Evolutionary conservation across 2,888 invertebrate genomes (phyloP), one percentile per base, ranked within the genome.

Genomic region (Tinea semifulvella): DNA sequence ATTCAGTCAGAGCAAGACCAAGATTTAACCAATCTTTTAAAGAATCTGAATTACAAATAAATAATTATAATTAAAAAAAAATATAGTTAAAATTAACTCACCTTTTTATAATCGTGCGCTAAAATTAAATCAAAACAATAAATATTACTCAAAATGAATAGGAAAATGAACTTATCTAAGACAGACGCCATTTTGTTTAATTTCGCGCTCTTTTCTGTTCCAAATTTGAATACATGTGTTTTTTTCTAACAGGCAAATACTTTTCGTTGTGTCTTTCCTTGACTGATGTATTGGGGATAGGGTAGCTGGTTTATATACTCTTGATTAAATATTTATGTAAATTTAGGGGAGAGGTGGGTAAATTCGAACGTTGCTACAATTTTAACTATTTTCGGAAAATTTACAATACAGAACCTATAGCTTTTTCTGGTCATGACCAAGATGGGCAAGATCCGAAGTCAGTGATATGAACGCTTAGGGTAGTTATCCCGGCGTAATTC

Each of bases 101-200:
- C 36, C 36, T 36, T 36, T 18, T 36, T 36, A 36, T 16, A 36
- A 36, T 36, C 36, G 8, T 18, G 36, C 8, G 36, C 36, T 18
- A 36, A 18, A 18, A 36, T 18, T 16, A 36, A 6, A 6, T 18
- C 10, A 6, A 36, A 16, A 16, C 2, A 16, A 18, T 18, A 36
- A 36, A 17, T 14, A 36, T 18, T 36, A n/a, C 8, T 7, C 5
- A 36, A 2, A 16, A 36, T 18, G 3, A 36, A 18, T 14, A 36
- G n/a, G 7, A 18, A 36, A 36, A 36, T 36, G 18, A n/a, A 16
- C 18, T 36, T 36, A 2, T 36, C 36, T 3, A 31, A 31, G 7
- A 14, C 5, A 26, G 13, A 14, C 31, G 31, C 31, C 31, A 31
- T 31, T 13, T 31, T 31, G 31, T 7, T 5, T 22, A 2, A 14